A percentile compares a stretch with the other conserved stretches of the same genome.
These are phyloP conservation scores for Uloborus diversus DNA, from an alignment of 1,140 invertebrate genomes.

Conservation along the genomic window DNA sequence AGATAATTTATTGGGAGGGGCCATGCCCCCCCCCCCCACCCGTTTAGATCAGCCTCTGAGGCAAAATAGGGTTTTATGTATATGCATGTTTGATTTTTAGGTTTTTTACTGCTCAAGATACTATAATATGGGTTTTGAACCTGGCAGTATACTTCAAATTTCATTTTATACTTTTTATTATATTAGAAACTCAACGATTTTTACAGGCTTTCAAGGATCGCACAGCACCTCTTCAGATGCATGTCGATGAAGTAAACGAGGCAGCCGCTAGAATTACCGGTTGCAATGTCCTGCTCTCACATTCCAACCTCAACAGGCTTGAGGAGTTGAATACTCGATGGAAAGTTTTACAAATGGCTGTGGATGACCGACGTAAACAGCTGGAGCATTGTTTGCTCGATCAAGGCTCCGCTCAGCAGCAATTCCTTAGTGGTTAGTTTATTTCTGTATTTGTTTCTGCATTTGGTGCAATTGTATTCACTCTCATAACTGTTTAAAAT, in stretches of 20 bases:
- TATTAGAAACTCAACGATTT: too few species aligned
- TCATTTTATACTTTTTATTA: too few species aligned
- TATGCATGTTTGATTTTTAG: too few species aligned
- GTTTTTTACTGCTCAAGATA: too few species aligned
- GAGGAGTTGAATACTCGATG: slow-evolving; percentile 87
- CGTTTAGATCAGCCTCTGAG: too few species aligned
- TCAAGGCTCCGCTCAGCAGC: slow-evolving; percentile 67
- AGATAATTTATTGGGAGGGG: too few species aligned
- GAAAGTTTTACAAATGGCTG: slow-evolving; percentile 77
- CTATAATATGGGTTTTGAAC: too few species aligned
- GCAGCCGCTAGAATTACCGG: slow-evolving; percentile 73
- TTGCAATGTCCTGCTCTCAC: slow-evolving; percentile 68
- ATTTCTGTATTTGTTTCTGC: not conserved
- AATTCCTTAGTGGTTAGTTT: slow-evolving; percentile 66
- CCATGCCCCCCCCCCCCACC: too few species aligned
- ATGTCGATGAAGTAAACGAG: slow-evolving; percentile 81
- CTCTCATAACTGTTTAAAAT: too few species aligned
- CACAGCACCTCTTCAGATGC: slow-evolving; percentile 76
- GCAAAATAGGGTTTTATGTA: too few species aligned
- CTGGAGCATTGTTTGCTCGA: slow-evolving; percentile 68
- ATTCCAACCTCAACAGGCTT: slow-evolving; percentile 70
- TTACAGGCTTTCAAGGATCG: slow-evolving; percentile 77
- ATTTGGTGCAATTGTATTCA: too few species aligned
- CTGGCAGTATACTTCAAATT: too few species aligned
- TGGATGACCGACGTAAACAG: slow-evolving; percentile 79